Evolutionary conservation across 2,888 invertebrate genomes (phyloP), one percentile per base, ranked within the genome.

Genomic region (Philereme transversata): DNA sequence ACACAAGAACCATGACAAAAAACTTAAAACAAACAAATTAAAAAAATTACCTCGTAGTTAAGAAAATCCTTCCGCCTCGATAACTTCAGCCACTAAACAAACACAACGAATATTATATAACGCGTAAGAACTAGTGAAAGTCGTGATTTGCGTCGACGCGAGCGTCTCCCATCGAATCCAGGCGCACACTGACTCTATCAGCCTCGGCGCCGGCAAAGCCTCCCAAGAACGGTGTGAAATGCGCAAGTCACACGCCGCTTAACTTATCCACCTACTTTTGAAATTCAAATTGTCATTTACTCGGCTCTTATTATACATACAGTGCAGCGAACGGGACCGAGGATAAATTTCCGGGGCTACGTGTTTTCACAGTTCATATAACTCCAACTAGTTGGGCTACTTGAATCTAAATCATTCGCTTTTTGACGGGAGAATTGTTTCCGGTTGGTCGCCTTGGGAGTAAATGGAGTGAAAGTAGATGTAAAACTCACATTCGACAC

Each of bases 221-320:
- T 73, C 72, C 74, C 76, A 79, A 82, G 81, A 81, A 79, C 78
- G 75, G 87, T 84, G 83, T 84, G 87, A 89, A 88, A 89, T 90
- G 91, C 90, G 90, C 89, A 90, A 90, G 88, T 90, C 91, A 90
- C 86, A 80, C 82, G 74, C 77, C 76, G 79, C 81, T 83, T 85
- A 86, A 87, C 85, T 87, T 87, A 86, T 83, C 81, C 79, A 80
- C 81, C 83, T 83, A 85, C 84, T 87, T 86, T 85, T 81, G 75
- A 86, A 87, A 83, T 87, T 86, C 82, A 84, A 86, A 86, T 83
- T 82, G 84, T 82, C 83, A 84, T 84, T 85, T 83, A 82, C 81
- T 83, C 71, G 71, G 67, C 77, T 43, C 77, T 82, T 84, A 82
- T 83, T 83, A 83, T 82, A 81, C 78, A 82, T 82, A 81, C 77